Base-by-base conservation (phyloP, 2,888 invertebrate species). In the Chloroclysta siterata region DNA sequence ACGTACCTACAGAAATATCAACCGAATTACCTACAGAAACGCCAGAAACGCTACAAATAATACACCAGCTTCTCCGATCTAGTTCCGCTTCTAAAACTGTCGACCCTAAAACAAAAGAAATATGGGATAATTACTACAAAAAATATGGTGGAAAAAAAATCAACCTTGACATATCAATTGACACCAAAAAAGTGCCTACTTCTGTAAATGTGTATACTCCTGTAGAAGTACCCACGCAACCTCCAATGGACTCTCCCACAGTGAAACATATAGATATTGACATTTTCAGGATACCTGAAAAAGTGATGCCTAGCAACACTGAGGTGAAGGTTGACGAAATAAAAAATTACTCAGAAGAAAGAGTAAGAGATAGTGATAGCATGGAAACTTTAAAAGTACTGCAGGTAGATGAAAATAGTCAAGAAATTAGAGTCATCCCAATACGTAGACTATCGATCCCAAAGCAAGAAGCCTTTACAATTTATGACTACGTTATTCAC, bases 61-160 rank as follows among this genome's bases (percentile, higher is more conserved):
- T 46, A 0, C 17, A 46, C 46, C 1, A 5, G 13, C 13, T 17
- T 8, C 14, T 46, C 36, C 15, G 29, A 28, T 44, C 39, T 4
- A 28, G 14, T 56, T 48, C 22, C 17, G 0, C 17, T 51, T 33
- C 51, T 29, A 53, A 60, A 78, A 75, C 57, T 44, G 65, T 39
- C 73, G 81, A 83, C 63, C 82, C 80, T 46, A 78, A 75, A 64
- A 69, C 78, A 28, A 80, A 77, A 61, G 54, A 53, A 53, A 65
- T 63, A 61, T 29, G 55, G 0, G 68, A 60, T 2, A 60, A 61
- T 50, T 29, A 28, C 10, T 61, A 60, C 22, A 67, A 71, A 52
- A 69, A 56, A 50, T 36, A 60, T 7, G 64, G 68, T 15, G 63
- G 69, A 6, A 67, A 71, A 63, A 48, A 28, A 52, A 22, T 65